Evolutionary conservation across 2,797 vertebrate species (phyloP).

Genomic region (Epinephelus malabaricus): DNA sequence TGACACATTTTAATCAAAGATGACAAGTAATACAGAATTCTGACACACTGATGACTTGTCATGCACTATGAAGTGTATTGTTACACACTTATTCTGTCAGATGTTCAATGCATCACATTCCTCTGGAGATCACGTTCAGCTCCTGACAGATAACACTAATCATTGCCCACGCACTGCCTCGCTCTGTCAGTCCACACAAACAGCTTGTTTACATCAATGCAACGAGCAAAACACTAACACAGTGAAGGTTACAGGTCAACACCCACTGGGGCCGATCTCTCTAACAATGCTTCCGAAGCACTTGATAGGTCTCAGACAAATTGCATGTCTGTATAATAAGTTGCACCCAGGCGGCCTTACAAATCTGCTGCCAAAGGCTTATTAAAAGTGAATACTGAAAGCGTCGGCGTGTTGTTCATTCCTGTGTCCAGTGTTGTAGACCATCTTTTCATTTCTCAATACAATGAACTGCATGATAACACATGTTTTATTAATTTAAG

Average conservation of each 20-base stretch:
- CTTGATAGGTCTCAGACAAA: conserved; percentile 6
- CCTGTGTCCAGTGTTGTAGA: not conserved
- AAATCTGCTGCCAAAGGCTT: not conserved
- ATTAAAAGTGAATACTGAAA: not conserved
- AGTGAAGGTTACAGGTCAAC: conserved; percentile 1
- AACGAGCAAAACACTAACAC: not conserved
- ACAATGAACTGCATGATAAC: not conserved
- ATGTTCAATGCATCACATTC: conserved; percentile 7
- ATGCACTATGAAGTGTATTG: not conserved
- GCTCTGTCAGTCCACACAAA: conserved; percentile 12
- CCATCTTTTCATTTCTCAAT: not conserved
- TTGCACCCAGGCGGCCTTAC: not conserved
- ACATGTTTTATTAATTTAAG: not conserved
- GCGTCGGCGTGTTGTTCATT: not conserved
- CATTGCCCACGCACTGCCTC: conserved; percentile 2
- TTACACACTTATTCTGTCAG: not conserved
- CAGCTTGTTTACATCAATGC: conserved; percentile 13
- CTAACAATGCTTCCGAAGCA: not conserved
- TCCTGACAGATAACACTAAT: not conserved
- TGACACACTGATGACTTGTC: not conserved
- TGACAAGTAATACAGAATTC: not conserved
- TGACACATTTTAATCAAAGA: not conserved
- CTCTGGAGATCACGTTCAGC: conserved; percentile 13
- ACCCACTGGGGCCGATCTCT: conserved; percentile 3
- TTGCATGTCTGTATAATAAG: not conserved